Evolutionary conservation across 2,113 vertebrate genomes (phyloP).

Genomic region (Lophochroa leadbeateri): DNA sequence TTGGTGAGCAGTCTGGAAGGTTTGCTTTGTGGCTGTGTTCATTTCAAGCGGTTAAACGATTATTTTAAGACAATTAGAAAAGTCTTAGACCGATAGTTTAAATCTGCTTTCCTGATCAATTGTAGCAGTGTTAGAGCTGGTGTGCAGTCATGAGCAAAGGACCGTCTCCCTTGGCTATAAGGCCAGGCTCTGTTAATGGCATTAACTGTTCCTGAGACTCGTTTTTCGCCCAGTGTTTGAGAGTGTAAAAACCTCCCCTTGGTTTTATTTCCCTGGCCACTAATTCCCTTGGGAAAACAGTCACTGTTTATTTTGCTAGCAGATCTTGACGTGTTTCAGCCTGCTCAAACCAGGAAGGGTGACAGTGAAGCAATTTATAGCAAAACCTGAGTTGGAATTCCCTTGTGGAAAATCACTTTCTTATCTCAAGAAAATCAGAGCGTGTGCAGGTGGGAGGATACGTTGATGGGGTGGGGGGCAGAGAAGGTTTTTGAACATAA

Average conservation of each 20-base stretch:
- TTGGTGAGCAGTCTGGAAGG: conserved; percentile 1
- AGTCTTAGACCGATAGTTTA: conserved; percentile 38
- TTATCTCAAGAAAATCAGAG: not conserved
- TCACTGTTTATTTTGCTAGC: not conserved
- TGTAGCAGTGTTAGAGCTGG: not conserved
- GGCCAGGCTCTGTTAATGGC: not conserved
- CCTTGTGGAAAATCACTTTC: not conserved
- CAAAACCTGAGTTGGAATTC: not conserved
- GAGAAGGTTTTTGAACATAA: not conserved
- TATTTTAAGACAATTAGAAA: conserved; percentile 63
- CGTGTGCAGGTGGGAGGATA: not conserved
- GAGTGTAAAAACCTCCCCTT: not conserved
- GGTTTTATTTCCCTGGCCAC: not conserved
- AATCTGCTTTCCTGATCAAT: conserved; percentile 42
- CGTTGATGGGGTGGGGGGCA: not conserved
- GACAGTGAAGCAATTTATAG: not conserved
- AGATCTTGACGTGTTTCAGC: not conserved
- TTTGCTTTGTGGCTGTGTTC: not conserved
- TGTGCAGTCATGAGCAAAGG: conserved; percentile 36
- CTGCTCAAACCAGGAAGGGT: not conserved
- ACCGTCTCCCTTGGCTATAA: not conserved
- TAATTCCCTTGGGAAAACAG: conserved; percentile 13
- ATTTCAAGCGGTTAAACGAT: not conserved
- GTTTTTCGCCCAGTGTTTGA: not conserved
- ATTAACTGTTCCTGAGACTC: not conserved